Conservation (phyloP, 1,140 invertebrate species). For the Drosophila cardini region DNA sequence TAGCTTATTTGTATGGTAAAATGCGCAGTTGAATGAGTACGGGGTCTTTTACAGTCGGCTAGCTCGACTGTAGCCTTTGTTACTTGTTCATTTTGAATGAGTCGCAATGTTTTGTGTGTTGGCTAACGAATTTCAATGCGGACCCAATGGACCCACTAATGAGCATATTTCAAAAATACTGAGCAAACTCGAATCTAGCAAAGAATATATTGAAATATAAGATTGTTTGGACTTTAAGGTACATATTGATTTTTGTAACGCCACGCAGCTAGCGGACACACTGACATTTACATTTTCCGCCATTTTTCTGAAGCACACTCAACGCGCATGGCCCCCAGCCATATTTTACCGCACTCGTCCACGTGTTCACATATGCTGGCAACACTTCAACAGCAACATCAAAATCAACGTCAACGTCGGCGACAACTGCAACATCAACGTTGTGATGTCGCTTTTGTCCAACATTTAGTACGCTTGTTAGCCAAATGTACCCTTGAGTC, state of each 20-base stretch:
- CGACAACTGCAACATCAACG: slow-evolving; percentile 13
- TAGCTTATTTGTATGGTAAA: no score
- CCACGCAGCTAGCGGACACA: slow-evolving; percentile 8
- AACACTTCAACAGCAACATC: slow-evolving; percentile 50
- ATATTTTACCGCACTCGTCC: slow-evolving; percentile 17
- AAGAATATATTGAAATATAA: slow-evolving; percentile 1
- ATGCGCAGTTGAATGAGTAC: no score
- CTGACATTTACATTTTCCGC: slow-evolving; percentile 24
- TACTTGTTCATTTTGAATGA: no score
- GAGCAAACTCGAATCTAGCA: neutral
- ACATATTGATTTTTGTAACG: slow-evolving; percentile 27
- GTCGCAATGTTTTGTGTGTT: neutral
- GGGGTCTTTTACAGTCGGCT: no score
- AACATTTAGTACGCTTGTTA: slow-evolving; percentile 79
- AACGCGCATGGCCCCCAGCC: slow-evolving; percentile 9
- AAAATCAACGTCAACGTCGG: slow-evolving; percentile 44
- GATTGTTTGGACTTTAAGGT: neutral
- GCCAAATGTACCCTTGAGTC: slow-evolving; percentile 75
- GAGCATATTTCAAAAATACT: slow-evolving; percentile 14
- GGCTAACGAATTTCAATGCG: slow-evolving; percentile 23
- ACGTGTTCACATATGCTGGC: slow-evolving; percentile 28
- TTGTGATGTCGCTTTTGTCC: slow-evolving; percentile 55
- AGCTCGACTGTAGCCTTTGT: no score
- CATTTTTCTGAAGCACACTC: slow-evolving; percentile 14
- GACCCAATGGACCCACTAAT: slow-evolving; percentile 39